phyloP scores from a whole-genome alignment of 1,140 invertebrate species.

The Cyclargus thomasi region DNA sequence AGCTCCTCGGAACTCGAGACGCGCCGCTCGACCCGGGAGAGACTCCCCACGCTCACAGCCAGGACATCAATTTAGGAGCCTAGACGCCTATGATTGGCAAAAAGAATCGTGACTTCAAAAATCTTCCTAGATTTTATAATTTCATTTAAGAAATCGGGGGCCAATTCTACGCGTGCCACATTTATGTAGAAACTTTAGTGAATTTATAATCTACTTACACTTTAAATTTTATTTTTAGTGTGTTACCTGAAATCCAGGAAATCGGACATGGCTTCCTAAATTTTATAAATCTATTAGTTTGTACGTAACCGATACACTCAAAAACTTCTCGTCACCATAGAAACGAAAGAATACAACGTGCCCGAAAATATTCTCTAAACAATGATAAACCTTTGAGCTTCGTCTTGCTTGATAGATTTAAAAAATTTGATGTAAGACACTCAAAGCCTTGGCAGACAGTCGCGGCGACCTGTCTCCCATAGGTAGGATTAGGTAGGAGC shows the following conservation, averaged over 20 bases:
- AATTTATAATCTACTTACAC: conserved; percentile 25
- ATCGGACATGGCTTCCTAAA: neutral
- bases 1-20: neutral
- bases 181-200: conserved; percentile 18
- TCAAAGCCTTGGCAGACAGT: too few species aligned
- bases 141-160: neutral
- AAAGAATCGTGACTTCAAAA: too few species aligned
- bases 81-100: too few species aligned
- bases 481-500: too few species aligned
- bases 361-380: too few species aligned
- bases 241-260: neutral
- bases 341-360: neutral
- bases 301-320: neutral
- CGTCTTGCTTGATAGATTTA: too few species aligned
- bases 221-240: neutral
- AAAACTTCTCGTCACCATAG: too few species aligned
- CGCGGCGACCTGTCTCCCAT: too few species aligned
- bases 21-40: conserved; percentile 4
- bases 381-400: too few species aligned
- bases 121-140: neutral
- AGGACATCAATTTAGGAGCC: conserved; percentile 5
- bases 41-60: neutral
- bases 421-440: too few species aligned
- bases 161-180: conserved; percentile 10
- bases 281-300: neutral